phyloP scores from a whole-genome alignment of 2,797 vertebrate genomes.

The Poecilia gillii region DNA sequence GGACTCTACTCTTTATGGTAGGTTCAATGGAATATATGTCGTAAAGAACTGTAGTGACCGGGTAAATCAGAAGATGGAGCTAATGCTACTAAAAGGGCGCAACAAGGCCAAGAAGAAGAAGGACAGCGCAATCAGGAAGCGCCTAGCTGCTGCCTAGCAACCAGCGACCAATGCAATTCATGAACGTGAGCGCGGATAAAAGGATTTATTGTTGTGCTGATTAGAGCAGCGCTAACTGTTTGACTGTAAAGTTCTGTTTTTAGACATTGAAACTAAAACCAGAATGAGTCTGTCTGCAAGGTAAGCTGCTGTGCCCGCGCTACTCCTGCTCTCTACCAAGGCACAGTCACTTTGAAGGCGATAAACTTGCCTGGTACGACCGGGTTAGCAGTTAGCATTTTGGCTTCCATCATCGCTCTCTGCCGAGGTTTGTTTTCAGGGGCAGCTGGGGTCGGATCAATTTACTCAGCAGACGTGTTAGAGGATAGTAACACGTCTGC shows the following conservation, averaged over 20 bases:
- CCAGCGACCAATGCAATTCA: constrained; percentile 52
- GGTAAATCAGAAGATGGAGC: background rate
- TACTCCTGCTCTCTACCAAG: fast-evolving
- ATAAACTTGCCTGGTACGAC: too few relatives aligned
- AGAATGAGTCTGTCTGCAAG: constrained; percentile 61
- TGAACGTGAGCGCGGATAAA: constrained; percentile 49
- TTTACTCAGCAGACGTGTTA: background rate
- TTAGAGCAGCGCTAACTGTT: background rate
- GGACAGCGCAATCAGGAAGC: constrained; percentile 46
- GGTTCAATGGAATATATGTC: too few relatives aligned
- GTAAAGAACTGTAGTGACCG: background rate
- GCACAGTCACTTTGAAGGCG: fast-evolving
- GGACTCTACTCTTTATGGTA: too few relatives aligned
- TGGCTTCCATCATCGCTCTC: background rate
- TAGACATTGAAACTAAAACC: fast-evolving
- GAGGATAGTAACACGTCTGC: background rate
- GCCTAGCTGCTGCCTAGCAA: constrained; percentile 40
- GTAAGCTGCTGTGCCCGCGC: constrained; percentile 10
- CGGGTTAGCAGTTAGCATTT: background rate
- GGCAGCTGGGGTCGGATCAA: background rate
- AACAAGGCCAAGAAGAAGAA: background rate
- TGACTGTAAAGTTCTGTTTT: background rate
- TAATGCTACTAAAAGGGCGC: background rate
- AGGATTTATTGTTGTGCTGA: constrained; percentile 29
- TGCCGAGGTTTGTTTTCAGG: background rate